Conservation (phyloP, 2,888 invertebrate species). For the Ichneumon xanthorius region DNA sequence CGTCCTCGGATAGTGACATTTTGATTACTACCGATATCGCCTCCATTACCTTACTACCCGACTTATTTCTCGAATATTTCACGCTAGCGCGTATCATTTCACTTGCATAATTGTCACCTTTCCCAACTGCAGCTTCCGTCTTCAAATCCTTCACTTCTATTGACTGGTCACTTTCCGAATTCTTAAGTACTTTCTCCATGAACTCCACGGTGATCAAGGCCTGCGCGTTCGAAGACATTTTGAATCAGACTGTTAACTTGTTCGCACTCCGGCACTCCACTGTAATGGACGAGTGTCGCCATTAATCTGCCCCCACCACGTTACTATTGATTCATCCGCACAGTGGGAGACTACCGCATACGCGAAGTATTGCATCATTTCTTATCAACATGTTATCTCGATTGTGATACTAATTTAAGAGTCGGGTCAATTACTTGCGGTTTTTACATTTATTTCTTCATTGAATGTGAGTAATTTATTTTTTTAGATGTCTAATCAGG, state of each 20-base stretch:
- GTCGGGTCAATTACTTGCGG: background rate
- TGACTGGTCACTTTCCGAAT: slow-evolving; percentile 74
- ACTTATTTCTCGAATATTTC: slow-evolving; percentile 69
- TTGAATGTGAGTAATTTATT: background rate
- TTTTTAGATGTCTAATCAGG: background rate
- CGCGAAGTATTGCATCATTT: background rate
- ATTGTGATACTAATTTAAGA: background rate
- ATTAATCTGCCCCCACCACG: no score
- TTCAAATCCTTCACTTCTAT: slow-evolving; percentile 75
- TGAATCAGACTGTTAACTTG: background rate
- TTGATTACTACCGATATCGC: slow-evolving; percentile 77
- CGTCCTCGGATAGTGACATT: slow-evolving; percentile 78
- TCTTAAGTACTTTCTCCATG: slow-evolving; percentile 75
- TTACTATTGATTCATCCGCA: no score
- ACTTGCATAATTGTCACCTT: slow-evolving; percentile 82
- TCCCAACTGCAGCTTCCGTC: slow-evolving; percentile 77
- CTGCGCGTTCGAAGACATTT: slow-evolving; percentile 53
- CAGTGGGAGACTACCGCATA: no score
- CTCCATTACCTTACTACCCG: slow-evolving; percentile 66
- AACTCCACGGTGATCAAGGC: slow-evolving; percentile 77
- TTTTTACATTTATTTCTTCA: background rate
- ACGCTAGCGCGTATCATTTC: slow-evolving; percentile 77
- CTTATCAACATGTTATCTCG: background rate
- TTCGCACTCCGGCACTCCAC: no score
- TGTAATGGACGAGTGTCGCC: no score